Base-by-base conservation (phyloP, 2,888 invertebrate genomes). In the Apodemia mormo region DNA sequence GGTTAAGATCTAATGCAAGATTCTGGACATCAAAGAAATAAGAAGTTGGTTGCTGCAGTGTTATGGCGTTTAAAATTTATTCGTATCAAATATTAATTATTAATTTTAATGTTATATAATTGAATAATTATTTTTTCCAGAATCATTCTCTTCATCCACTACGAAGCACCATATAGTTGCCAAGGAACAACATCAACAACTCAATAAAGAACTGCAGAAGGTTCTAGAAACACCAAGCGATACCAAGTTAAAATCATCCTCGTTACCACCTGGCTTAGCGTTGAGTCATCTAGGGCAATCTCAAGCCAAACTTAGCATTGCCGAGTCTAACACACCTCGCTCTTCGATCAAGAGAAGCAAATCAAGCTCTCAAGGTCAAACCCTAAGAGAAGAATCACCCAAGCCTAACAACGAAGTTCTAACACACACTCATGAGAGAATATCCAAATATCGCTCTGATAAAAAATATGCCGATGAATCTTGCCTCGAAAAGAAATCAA, bases 201-300 rank as follows among this genome's bases (percentile, higher is more conserved):
- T 91, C 43, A 90, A 85, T 74, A 85, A 85, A 75, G 92, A 92
- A 77, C 81, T 91, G 56, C 89, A 89, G 58, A 85, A 87, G 82
- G 88, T 89, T 43, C 72, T 90, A 74, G 91, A 90, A 70, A 84
- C 89, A 14, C 90, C 93, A 0, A 86, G 81, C 76, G 95, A 95
- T 80, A 91, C 91, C 49, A 94, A 94, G 86, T 80, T 95, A 76
- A 95, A 95, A 84, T 95, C 95, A 72, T 95, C 95, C 45, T 95
- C 95, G 73, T 86, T 95, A 70, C 95, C 95, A 43, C 95, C 95
- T 29, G 95, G 95, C 52, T 84, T 95, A 74, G 94, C 94, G 58
- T 88, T 94, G 5, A 85, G 89, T 72, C 93, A 92, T 65, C 82
- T 91, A 5, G 93, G 92, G 10, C 93, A 90, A 64, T 88, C 94